phyloP scores from a whole-genome alignment of 2,888 invertebrate species.

The Netelia virgata region DNA sequence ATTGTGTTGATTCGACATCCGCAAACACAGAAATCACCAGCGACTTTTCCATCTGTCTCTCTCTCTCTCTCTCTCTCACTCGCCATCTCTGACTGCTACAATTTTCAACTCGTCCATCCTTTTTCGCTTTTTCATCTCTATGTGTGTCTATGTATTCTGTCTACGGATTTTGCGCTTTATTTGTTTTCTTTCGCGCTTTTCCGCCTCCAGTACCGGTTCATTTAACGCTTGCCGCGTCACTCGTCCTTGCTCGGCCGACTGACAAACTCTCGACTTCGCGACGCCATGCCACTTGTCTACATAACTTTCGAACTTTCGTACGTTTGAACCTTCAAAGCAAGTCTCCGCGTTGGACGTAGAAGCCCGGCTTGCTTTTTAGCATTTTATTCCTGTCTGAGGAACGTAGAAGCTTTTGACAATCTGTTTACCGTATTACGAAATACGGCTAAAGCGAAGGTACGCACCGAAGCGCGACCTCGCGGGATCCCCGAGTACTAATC shows the following conservation, averaged over 20 bases:
- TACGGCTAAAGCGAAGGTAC: not conserved
- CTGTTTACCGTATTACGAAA: not conserved
- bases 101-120: constrained; percentile 27
- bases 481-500: not conserved
- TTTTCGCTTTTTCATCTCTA: constrained; percentile 51
- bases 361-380: not conserved
- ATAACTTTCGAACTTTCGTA: constrained; percentile 15
- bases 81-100: constrained; percentile 23
- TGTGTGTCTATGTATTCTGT: constrained; percentile 39
- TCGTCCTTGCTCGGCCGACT: constrained; percentile 19
- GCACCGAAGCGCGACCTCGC: not conserved
- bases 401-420: not conserved
- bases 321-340: not conserved
- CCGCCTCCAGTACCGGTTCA: constrained; percentile 78
- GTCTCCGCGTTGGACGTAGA: not conserved
- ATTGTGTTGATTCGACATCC: constrained; percentile 83
- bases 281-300: constrained; percentile 1
- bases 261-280: constrained; percentile 24
- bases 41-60: not conserved
- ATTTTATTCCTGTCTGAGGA: not conserved
- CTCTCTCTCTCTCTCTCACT: not conserved
- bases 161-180: constrained; percentile 74
- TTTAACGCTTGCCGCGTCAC: constrained; percentile 75
- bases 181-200: constrained; percentile 78
- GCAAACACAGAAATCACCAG: constrained; percentile 78